Conservation (phyloP, 37 sponge, comb jelly and placozoan genomes). For the Lycopodina hypogea region DNA sequence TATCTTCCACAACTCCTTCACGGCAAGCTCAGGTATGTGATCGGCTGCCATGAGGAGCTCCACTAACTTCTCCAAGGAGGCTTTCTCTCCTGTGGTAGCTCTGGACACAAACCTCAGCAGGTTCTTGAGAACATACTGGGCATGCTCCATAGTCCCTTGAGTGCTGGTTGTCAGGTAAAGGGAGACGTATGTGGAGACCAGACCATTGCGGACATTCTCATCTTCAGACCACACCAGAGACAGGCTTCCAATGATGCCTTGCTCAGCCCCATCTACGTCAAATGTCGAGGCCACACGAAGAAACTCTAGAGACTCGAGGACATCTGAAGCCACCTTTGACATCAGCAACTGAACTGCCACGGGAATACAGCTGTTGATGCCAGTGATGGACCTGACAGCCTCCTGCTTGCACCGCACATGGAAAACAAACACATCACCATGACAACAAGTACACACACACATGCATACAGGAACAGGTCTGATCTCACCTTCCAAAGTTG, state of each 20-base stretch:
- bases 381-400: constrained; percentile 60
- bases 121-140: neutral
- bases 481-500: neutral
- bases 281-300: constrained; percentile 64
- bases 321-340: constrained; percentile 81
- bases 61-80: constrained; percentile 76
- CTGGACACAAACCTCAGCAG: constrained; percentile 22
- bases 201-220: constrained; percentile 42
- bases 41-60: constrained; percentile 40
- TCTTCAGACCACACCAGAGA: constrained; percentile 82
- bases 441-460: neutral
- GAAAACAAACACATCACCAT: neutral
- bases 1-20: constrained; percentile 52
- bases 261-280: constrained; percentile 39
- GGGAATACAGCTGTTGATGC: constrained; percentile 58
- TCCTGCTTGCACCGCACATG: constrained; percentile 39
- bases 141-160: neutral
- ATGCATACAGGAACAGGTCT: neutral
- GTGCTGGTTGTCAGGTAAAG: constrained; percentile 1
- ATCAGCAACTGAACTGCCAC: constrained; percentile 71
- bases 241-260: constrained; percentile 69
- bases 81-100: constrained; percentile 57
- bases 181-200: constrained; percentile 59
- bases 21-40: constrained; percentile 43
- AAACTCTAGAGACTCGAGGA: constrained; percentile 84